Evolutionary conservation across 2,888 invertebrate species (phyloP), one percentile per base, ranked within the genome.

Genomic region (Metalampra italica): DNA sequence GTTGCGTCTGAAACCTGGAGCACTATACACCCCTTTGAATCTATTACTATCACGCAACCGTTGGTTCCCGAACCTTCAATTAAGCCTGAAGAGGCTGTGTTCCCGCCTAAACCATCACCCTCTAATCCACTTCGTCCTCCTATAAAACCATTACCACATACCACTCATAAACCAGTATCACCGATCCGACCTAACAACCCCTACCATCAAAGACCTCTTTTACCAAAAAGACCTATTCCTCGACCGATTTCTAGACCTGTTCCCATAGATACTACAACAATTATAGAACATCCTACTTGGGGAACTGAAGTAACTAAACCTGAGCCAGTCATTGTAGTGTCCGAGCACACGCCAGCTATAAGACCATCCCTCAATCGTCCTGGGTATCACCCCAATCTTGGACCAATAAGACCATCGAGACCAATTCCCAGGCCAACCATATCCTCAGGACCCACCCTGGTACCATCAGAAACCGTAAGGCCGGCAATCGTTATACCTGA

Each of bases 401-500:
- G 8, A 9, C 39, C 15, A 9, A 14, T 41, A 9, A 30, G 45
- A 22, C 42, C 32, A 3, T 36, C 29, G 30, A 29, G 50, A 41
- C 53, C 49, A 8, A 13, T 44, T 7, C 41, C 11, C 29, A 46
- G 44, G 11, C 38, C 9, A 40, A 38, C 50, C 44, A 1, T 29
- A 46, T 34, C 45, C 43, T 12, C 9, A 37, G 13, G 37, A n/a
- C 12, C n/a, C 37, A 13, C 42, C 14, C 14, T 12, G 9, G 29
- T 45, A 38, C 30, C 45, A 45, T 29, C 47, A 38, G 34, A 38
- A 36, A 41, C 43, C 34, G n/a, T 29, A 43, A 29, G 38, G 47
- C 13, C 39, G 37, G 8, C 50, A 49, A 11, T 40, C 32, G 34
- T n/a, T 52, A n/a, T n/a, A n/a, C n/a, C n/a, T n/a, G n/a, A n/a